Conservation (phyloP, 2,888 invertebrate species). For the Anthrax anthrax region DNA sequence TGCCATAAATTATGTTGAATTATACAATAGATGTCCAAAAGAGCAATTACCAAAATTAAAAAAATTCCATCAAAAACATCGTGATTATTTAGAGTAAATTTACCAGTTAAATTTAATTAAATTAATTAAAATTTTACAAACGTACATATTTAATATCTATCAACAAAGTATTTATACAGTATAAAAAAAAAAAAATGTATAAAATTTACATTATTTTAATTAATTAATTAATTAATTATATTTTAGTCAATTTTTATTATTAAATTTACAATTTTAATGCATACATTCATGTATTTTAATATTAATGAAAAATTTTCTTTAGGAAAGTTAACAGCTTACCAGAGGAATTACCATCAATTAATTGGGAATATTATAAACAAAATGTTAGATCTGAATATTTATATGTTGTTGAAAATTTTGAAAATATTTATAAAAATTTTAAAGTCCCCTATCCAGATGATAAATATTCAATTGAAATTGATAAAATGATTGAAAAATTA, state of each 20-base stretch:
- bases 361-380: constrained; percentile 66
- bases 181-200: no score
- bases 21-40: constrained; percentile 5
- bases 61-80: not conserved
- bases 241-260: no score
- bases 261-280: no score
- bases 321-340: constrained; percentile 36
- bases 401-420: constrained; percentile 70
- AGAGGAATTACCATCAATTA: constrained; percentile 57
- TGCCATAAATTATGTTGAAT: constrained; percentile 6
- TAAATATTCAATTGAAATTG: constrained; percentile 35
- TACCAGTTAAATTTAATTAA: not conserved
- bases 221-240: no score
- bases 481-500: constrained; percentile 46
- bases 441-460: constrained; percentile 59
- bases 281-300: no score
- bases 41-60: constrained; percentile 1
- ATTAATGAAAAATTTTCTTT: not conserved
- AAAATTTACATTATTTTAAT: not conserved
- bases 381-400: constrained; percentile 47
- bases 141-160: no score
- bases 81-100: constrained; percentile 7
- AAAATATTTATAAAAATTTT: constrained; percentile 60
- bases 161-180: no score
- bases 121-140: not conserved